Evolutionary conservation across 1,140 invertebrate genomes (phyloP).

Genomic region (Drosophila prosaltans): DNA sequence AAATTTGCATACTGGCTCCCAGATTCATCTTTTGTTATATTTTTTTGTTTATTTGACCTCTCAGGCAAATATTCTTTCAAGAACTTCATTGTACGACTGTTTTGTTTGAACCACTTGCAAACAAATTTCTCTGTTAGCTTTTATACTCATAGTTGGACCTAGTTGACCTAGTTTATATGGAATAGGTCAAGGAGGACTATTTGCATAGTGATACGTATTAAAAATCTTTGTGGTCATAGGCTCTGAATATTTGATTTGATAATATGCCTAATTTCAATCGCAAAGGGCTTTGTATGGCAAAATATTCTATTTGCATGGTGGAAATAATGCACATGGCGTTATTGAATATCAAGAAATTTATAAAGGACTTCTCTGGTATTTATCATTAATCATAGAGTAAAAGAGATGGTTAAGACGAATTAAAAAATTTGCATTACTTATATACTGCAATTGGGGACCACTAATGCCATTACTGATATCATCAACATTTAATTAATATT

Average conservation of each 20-base stretch:
- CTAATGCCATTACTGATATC: too few species aligned
- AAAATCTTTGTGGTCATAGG: conserved; percentile 8
- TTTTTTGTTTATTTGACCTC: background rate
- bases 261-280: background rate
- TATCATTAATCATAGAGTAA: conserved; percentile 4
- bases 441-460: too few species aligned
- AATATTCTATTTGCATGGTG: background rate
- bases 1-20: background rate
- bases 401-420: background rate
- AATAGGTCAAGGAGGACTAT: background rate
- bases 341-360: background rate
- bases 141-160: conserved; percentile 9
- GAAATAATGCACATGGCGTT: conserved; percentile 4
- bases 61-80: background rate
- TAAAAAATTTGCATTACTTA: too few species aligned
- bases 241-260: background rate
- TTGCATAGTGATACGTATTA: background rate
- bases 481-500: too few species aligned
- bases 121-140: background rate
- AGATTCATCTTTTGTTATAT: background rate
- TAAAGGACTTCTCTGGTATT: background rate
- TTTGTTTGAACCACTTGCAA: background rate
- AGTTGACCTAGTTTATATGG: background rate
- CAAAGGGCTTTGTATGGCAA: background rate
- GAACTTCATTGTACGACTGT: background rate